A percentile compares a stretch with the other conserved stretches of the same genome.
phyloP scores from a whole-genome alignment of 2,113 vertebrate genomes.

The Anser brachyrhynchus region DNA sequence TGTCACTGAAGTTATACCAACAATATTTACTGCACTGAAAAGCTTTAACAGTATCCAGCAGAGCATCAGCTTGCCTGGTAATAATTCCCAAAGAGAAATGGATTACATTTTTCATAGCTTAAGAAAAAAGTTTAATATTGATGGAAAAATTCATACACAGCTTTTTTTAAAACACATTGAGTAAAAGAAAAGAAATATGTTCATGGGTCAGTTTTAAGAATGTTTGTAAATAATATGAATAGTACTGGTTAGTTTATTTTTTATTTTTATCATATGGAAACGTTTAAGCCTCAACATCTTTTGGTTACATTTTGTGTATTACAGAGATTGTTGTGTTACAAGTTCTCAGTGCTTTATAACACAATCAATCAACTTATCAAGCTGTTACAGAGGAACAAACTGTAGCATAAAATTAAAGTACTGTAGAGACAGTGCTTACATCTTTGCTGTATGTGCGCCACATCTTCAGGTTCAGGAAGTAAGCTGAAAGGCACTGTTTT shows the following conservation, averaged over 20 bases:
- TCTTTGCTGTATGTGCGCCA: background rate
- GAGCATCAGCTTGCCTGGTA: conserved; percentile 26
- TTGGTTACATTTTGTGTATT: background rate
- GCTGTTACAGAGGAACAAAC: background rate
- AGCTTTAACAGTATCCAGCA: conserved; percentile 31
- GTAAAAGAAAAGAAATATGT: background rate
- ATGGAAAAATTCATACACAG: conserved; percentile 16
- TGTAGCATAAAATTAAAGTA: background rate
- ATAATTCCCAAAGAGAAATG: conserved; percentile 49
- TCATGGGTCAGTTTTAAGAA: conserved; percentile 11
- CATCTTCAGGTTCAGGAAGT: background rate
- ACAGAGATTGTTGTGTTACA: background rate
- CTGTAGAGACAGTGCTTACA: background rate
- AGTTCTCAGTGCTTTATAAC: background rate
- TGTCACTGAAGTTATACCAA: conserved; percentile 22
- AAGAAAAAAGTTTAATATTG: conserved; percentile 47
- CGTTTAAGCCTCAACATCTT: background rate
- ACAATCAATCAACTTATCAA: background rate
- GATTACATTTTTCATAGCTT: conserved; percentile 42
- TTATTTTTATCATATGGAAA: background rate
- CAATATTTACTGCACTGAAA: conserved; percentile 46
- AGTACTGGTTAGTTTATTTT: background rate
- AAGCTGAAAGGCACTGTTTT: background rate
- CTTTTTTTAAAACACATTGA: background rate
- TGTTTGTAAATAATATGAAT: background rate